A percentile compares a stretch with the other conserved stretches of the same genome.
Evolutionary conservation across 2,888 invertebrate genomes (phyloP).

Genomic region (Aethes cnicana): DNA sequence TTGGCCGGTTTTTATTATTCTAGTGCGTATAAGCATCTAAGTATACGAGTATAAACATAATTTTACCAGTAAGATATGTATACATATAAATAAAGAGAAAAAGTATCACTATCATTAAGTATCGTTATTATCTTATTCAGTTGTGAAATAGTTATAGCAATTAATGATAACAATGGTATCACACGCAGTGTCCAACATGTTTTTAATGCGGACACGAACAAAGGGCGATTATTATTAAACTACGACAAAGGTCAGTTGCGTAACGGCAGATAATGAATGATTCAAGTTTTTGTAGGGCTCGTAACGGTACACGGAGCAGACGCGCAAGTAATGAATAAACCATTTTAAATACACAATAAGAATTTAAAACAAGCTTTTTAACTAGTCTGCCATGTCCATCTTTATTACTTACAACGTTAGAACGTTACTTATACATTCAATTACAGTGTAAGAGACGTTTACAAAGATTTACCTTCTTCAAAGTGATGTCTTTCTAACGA

Average conservation of each 20-base stretch:
- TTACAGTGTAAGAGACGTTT: neutral
- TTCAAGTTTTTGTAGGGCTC: conserved; percentile 35
- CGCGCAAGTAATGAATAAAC: conserved; percentile 44
- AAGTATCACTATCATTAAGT: neutral
- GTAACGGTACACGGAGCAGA: conserved; percentile 44
- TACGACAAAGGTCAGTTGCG: conserved; percentile 55
- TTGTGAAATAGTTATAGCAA: conserved; percentile 9
- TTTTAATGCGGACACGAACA: conserved; percentile 18
- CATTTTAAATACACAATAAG: conserved; percentile 34
- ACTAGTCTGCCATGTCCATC: too few relatives aligned
- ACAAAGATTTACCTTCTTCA: conserved; percentile 37
- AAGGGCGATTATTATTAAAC: conserved; percentile 29
- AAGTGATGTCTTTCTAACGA: conserved; percentile 36
- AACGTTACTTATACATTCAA: neutral
- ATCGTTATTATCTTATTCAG: conserved; percentile 2
- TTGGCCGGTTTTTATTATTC: too few relatives aligned
- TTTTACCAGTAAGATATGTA: too few relatives aligned
- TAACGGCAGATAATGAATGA: conserved; percentile 50
- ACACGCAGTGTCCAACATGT: conserved; percentile 16
- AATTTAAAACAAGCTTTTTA: too few relatives aligned
- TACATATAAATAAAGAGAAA: too few relatives aligned
- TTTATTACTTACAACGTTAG: neutral
- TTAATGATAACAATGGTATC: conserved; percentile 28
- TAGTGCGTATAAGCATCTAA: too few relatives aligned
- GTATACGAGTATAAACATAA: too few relatives aligned